phyloP scores from a whole-genome alignment of 2,888 invertebrate species.

The Agrotis exclamationis region DNA sequence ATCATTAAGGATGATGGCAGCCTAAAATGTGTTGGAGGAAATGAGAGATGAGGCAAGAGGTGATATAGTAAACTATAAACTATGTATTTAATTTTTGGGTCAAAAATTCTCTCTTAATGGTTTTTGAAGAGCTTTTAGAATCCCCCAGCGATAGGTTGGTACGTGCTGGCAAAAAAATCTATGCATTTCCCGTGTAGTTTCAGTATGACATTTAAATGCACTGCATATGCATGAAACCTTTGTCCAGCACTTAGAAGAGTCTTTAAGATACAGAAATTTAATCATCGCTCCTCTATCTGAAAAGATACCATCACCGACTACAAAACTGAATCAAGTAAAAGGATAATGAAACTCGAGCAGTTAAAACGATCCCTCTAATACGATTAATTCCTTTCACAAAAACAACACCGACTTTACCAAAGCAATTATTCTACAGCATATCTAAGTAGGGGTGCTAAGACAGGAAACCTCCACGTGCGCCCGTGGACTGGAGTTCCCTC shows the following conservation, averaged over 20 bases:
- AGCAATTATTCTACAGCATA: conserved; percentile 52
- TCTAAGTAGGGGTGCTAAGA: too few species aligned
- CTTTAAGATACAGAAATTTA: neutral
- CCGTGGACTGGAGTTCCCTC: too few species aligned
- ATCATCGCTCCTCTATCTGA: neutral
- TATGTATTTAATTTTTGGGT: neutral
- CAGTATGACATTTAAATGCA: too few species aligned
- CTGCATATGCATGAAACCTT: too few species aligned
- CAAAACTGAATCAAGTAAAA: conserved; percentile 3
- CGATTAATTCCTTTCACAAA: conserved; percentile 23
- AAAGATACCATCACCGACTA: neutral
- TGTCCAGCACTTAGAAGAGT: too few species aligned
- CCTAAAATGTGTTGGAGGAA: conserved; percentile 56
- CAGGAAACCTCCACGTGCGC: too few species aligned
- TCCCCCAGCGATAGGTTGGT: too few species aligned
- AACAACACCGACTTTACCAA: conserved; percentile 19
- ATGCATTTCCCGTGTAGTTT: neutral
- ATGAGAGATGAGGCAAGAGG: conserved; percentile 26
- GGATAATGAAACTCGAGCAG: neutral
- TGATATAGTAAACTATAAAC: conserved; percentile 6
- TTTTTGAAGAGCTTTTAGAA: neutral
- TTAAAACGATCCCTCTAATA: neutral
- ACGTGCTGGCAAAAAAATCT: neutral
- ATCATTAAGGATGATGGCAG: conserved; percentile 62
- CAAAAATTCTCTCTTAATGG: neutral